A percentile compares a stretch with the other conserved stretches of the same genome.
Evolutionary conservation across 2,888 invertebrate genomes (phyloP).

Genomic region (Drosophila barbarae): DNA sequence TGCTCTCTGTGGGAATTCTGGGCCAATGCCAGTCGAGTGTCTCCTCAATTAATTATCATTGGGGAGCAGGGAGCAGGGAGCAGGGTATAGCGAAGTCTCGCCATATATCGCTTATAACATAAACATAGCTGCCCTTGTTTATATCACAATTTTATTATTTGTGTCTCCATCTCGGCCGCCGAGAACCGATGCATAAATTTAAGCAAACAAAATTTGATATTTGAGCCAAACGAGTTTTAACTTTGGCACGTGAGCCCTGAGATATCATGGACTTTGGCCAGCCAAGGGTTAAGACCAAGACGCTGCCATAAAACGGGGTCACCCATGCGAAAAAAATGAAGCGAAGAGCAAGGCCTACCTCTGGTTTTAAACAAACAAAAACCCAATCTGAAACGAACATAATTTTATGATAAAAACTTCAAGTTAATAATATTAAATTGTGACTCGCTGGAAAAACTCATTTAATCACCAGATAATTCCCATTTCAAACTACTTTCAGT

Average conservation of each 20-base stretch:
- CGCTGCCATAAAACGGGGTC: constrained; percentile 13
- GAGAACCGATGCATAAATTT: constrained; percentile 23
- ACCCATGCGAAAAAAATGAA: constrained; percentile 1
- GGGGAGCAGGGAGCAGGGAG: constrained; percentile 11
- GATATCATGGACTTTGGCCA: constrained; percentile 23
- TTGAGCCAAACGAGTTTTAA: constrained; percentile 17
- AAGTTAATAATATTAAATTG: not conserved
- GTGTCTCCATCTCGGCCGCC: not conserved
- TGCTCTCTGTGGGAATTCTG: not conserved
- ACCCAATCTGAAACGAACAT: not conserved
- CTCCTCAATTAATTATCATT: constrained; percentile 19
- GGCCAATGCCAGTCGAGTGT: constrained; percentile 5
- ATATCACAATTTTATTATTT: not conserved
- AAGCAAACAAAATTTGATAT: not conserved
- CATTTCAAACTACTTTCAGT: not conserved
- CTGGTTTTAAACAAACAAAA: not conserved
- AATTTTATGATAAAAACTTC: not conserved
- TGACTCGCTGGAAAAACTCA: not conserved
- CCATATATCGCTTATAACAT: constrained; percentile 1
- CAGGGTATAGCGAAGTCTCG: not conserved
- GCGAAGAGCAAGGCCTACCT: not conserved
- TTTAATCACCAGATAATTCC: not conserved
- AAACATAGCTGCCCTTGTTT: constrained; percentile 6
- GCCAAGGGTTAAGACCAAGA: constrained; percentile 9
- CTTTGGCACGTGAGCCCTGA: constrained; percentile 17